Base-by-base conservation (phyloP, 2,113 vertebrate species). In the Helogale parvula region DNA sequence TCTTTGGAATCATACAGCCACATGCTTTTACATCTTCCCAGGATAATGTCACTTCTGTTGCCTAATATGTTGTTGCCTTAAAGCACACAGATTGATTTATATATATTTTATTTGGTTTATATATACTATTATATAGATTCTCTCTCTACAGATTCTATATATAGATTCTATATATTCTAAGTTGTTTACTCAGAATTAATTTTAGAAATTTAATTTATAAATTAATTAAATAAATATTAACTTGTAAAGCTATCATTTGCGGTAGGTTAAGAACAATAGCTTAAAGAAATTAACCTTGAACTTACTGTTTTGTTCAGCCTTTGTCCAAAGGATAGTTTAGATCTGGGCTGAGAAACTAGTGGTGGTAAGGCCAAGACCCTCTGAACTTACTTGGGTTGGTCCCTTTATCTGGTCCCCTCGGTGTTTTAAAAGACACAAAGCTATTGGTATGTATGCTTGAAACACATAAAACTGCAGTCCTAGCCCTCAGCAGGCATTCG, bases 211-310 rank as follows among this genome's bases (percentile, higher is more conserved):
- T 60, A 60, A 60, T 60, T 60, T 60, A 60, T 60, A 60, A 60
- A 9, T 60, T 19, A 57, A 57, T 57, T 60, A 60, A 25, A 60
- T 21, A 23, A 60, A 60, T 60, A 60, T 9, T 60, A 60, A 60
- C 57, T 60, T 60, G 21, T 60, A 8, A 60, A 60, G 21, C 57
- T 60, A 25, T 60, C 57, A 60, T 60, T 23, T 60, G 57, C 23
- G 57, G 57, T 60, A 60, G 57, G 21, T 60, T 60, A 60, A 60
- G 57, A 60, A 60, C 23, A 8, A 16, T n/a, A 82, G 63, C 23
- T 45, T 45, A 68, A 71, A 90, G n/a, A 83, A 79, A 63, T 57
- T 80, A 88, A 57, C 52, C 69, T 74, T 89, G 83, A 82, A 95
- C 60, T 88, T 80, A 29, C 3, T 65, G 2, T 10, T 87, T 71